These are phyloP conservation scores for Intellagama lesueurii DNA, from an alignment of 2,797 vertebrate species.

Conservation along the genomic window DNA sequence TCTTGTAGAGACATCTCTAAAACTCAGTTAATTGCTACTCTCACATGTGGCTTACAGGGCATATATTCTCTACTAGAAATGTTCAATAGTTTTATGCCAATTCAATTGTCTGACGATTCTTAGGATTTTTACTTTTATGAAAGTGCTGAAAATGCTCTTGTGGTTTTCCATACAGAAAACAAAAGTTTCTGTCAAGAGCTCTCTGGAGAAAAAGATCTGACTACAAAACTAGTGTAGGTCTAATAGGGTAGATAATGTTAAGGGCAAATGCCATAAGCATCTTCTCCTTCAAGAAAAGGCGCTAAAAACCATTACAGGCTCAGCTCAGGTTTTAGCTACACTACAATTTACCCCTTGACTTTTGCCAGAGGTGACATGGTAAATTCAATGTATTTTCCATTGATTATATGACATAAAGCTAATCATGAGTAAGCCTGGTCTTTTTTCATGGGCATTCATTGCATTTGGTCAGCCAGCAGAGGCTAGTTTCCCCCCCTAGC, in stretches of 20 bases:
- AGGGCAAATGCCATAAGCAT: neutral
- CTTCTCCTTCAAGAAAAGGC: no score
- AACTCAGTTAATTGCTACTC: neutral
- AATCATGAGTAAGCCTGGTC: no score
- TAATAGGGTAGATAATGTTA: neutral
- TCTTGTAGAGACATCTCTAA: slow-evolving; percentile 39
- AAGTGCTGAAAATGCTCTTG: neutral
- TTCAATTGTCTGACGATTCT: neutral
- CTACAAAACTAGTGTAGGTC: neutral
- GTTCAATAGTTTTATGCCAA: neutral
- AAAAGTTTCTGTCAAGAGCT: neutral
- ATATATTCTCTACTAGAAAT: neutral
- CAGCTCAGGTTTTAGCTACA: no score
- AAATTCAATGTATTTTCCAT: no score
- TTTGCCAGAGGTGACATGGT: no score
- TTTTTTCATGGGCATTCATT: no score
- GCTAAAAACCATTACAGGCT: no score
- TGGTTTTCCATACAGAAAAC: neutral
- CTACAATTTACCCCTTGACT: no score
- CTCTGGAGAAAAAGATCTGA: neutral
- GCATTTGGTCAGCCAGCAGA: no score
- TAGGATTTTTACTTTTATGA: neutral
- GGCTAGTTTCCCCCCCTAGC: no score
- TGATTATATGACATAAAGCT: no score
- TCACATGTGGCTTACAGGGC: neutral